These are phyloP conservation scores for Acropora tenuis DNA, from an alignment of 64 coral and sea anemone genomes.

Conservation along the genomic window DNA sequence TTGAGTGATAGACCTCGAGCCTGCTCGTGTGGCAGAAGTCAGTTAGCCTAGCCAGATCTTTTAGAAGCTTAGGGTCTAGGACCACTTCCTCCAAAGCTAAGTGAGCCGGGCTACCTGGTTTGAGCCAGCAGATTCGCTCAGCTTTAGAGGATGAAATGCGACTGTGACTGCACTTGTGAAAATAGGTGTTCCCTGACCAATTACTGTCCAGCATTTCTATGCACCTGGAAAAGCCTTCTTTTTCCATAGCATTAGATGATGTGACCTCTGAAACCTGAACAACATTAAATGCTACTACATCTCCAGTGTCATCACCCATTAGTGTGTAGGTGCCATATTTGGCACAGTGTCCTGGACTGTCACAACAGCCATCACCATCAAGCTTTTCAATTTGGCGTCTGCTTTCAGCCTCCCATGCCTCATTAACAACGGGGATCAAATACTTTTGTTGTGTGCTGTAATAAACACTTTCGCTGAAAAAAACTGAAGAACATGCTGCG, in stretches of 20 bases:
- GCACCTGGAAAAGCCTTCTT: too few species aligned
- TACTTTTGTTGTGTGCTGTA: conserved; percentile 38
- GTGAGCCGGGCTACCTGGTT: conserved; percentile 11
- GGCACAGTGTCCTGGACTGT: too few species aligned
- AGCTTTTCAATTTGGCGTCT: too few species aligned
- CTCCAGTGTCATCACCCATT: conserved; percentile 3
- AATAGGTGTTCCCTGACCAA: conserved; percentile 47
- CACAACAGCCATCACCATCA: too few species aligned
- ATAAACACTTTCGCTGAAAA: conserved; percentile 40
- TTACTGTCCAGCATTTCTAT: conserved; percentile 30
- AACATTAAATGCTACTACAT: not conserved
- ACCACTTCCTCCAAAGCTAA: not conserved
- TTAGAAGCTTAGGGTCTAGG: conserved; percentile 14
- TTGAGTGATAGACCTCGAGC: not conserved
- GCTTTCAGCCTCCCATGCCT: not conserved
- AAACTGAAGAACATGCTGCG: not conserved
- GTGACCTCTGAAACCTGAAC: conserved; percentile 56
- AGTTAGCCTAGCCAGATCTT: conserved; percentile 15
- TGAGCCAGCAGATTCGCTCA: conserved; percentile 6
- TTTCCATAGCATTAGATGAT: conserved; percentile 62
- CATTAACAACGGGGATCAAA: not conserved
- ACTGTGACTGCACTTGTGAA: conserved; percentile 17
- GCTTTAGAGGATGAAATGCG: too few species aligned
- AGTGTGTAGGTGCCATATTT: conserved; percentile 22
- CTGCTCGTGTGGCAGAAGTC: conserved; percentile 15